phyloP scores from a whole-genome alignment of 1,140 invertebrate species.

The Manduca sexta region DNA sequence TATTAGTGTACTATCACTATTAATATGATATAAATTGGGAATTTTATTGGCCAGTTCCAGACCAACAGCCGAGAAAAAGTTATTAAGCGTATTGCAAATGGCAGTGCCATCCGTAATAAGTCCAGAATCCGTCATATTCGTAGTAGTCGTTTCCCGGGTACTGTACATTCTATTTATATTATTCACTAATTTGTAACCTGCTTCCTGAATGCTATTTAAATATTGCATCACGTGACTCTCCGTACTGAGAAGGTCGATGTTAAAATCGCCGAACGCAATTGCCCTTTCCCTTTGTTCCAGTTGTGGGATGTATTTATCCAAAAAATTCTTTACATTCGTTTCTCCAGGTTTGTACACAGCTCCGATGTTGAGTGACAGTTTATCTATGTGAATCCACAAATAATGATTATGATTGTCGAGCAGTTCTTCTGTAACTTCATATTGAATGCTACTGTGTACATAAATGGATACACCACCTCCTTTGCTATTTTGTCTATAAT shows the following conservation, averaged over 20 bases:
- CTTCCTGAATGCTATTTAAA: not conserved
- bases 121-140: conserved; percentile 2
- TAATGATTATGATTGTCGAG: conserved; percentile 5
- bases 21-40: conserved; percentile 1
- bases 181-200: not conserved
- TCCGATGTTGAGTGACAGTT: conserved; percentile 4
- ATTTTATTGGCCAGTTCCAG: conserved; percentile 4
- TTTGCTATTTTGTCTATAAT: not conserved
- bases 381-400: conserved; percentile 11
- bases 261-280: conserved; percentile 2
- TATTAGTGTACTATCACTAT: conserved; percentile 1
- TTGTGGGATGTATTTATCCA: not conserved
- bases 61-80: conserved; percentile 12
- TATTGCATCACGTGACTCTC: not conserved
- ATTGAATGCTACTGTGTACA: conserved; percentile 5
- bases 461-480: conserved; percentile 14
- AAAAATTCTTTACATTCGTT: conserved; percentile 3
- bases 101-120: conserved; percentile 7
- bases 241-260: not conserved
- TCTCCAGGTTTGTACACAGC: conserved; percentile 11
- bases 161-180: not conserved
- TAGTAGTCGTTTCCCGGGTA: conserved; percentile 7
- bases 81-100: conserved; percentile 23
- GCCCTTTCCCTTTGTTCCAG: not conserved
- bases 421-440: not conserved